Conservation (phyloP, 2,797 vertebrate species). For the Phalanger gymnotis region DNA sequence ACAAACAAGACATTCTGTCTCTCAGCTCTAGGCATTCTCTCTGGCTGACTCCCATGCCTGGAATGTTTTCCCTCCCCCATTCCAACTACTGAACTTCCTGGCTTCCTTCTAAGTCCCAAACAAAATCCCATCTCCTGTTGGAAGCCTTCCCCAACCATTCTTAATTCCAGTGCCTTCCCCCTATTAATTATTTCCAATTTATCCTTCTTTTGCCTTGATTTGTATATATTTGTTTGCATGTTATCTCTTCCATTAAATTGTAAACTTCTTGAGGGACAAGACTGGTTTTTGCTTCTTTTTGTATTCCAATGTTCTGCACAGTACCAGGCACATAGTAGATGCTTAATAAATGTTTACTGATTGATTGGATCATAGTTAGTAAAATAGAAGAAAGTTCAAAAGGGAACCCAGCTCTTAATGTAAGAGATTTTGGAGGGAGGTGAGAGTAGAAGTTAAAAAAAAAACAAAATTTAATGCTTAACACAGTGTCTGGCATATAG, state of each 20-base stretch:
- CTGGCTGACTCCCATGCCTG: background rate
- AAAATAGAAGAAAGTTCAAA: background rate
- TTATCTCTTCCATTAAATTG: background rate
- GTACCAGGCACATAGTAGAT: background rate
- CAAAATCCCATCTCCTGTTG: background rate
- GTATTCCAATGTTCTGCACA: background rate
- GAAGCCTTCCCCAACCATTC: background rate
- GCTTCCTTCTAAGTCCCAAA: background rate
- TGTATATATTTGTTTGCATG: background rate
- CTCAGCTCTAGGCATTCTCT: background rate
- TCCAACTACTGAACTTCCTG: background rate
- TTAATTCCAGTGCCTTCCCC: background rate
- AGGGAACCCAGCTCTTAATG: background rate
- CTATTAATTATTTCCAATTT: background rate
- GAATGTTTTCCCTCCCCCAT: background rate
- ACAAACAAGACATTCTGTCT: background rate
- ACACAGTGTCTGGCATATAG: background rate
- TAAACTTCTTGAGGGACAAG: background rate
- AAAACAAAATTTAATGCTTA: background rate
- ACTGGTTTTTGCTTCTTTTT: background rate
- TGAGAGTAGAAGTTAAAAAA: background rate
- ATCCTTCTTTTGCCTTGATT: background rate
- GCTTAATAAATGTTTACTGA: background rate
- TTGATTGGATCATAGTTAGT: background rate
- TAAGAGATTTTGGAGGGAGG: background rate